Percentiles rank a stretch among this genome's conserved stretches.
Conservation (phyloP, 2,888 invertebrate genomes). For the Campoplex nolae region DNA sequence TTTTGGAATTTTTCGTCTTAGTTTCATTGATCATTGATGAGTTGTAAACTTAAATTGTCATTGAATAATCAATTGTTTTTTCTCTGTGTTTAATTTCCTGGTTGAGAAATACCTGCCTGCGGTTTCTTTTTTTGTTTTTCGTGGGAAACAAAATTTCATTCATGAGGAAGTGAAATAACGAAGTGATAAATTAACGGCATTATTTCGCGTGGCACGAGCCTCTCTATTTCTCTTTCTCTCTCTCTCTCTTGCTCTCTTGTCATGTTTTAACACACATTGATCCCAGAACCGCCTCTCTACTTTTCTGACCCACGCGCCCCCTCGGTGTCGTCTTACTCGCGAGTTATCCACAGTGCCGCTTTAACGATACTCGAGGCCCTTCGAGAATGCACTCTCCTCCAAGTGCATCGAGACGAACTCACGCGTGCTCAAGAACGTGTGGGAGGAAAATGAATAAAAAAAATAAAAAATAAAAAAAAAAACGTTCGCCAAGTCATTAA, state of each 20-base stretch:
- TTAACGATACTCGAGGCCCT: constrained; percentile 64
- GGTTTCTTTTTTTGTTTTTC: background rate
- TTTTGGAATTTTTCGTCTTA: too few species aligned
- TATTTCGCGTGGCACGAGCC: constrained; percentile 29
- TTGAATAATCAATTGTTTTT: background rate
- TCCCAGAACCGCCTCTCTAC: constrained; percentile 41
- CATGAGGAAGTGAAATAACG: background rate
- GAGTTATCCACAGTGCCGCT: constrained; percentile 63
- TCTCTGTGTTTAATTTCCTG: too few species aligned
- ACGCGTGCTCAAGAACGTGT: constrained; percentile 1
- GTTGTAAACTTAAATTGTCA: too few species aligned
- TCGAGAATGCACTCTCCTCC: constrained; percentile 49
- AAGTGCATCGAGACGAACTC: constrained; percentile 23
- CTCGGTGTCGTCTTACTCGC: constrained; percentile 63
- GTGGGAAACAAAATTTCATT: background rate
- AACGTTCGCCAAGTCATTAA: background rate
- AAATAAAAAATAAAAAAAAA: background rate
- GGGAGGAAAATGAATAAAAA: background rate
- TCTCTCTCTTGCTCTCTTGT: background rate
- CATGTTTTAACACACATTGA: constrained; percentile 32
- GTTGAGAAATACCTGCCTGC: background rate
- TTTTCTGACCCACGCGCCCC: constrained; percentile 59
- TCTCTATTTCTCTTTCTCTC: background rate
- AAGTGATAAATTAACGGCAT: constrained; percentile 6
- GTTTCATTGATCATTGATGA: too few species aligned